Percentiles rank a stretch among this genome's conserved stretches.
Conservation (phyloP, 2,888 invertebrate genomes). For the Pollenia angustigena region DNA sequence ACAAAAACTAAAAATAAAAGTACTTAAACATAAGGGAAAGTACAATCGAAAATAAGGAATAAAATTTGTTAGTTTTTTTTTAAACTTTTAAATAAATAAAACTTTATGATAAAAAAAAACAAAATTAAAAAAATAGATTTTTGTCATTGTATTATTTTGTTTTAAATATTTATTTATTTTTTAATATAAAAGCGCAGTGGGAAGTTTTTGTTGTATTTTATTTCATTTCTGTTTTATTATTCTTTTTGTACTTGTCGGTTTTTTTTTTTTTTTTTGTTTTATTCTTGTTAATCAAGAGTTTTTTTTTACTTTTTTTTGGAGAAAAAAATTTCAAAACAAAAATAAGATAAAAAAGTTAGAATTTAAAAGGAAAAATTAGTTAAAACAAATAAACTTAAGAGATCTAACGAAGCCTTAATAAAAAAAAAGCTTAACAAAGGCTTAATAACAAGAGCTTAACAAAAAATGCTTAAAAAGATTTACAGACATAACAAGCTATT, state of each 20-base stretch:
- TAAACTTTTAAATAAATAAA: constrained; percentile 43
- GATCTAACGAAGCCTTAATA: neutral
- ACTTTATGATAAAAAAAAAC: constrained; percentile 8
- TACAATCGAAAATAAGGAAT: constrained; percentile 51
- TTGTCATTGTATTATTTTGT: constrained; percentile 69
- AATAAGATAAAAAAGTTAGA: constrained; percentile 47
- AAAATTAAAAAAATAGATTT: constrained; percentile 73
- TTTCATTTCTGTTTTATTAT: constrained; percentile 76
- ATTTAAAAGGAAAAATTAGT: constrained; percentile 23
- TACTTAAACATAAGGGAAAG: neutral
- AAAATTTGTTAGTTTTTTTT: constrained; percentile 61
- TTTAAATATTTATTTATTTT: constrained; percentile 76
- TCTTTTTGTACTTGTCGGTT: constrained; percentile 77
- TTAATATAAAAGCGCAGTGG: constrained; percentile 84
- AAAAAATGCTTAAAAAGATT: constrained; percentile 20
- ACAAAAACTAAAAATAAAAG: constrained; percentile 33
- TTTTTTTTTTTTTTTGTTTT: constrained; percentile 56
- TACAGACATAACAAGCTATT: constrained; percentile 50
- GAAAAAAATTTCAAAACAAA: constrained; percentile 25
- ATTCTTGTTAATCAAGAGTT: constrained; percentile 34
- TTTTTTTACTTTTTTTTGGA: constrained; percentile 30
- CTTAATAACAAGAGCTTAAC: too few species aligned
- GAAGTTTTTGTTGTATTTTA: constrained; percentile 84
- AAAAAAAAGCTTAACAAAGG: constrained; percentile 34
- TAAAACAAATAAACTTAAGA: constrained; percentile 26